These are phyloP conservation scores for Calonectris borealis DNA, from an alignment of 2,113 vertebrate genomes.

Conservation along the genomic window DNA sequence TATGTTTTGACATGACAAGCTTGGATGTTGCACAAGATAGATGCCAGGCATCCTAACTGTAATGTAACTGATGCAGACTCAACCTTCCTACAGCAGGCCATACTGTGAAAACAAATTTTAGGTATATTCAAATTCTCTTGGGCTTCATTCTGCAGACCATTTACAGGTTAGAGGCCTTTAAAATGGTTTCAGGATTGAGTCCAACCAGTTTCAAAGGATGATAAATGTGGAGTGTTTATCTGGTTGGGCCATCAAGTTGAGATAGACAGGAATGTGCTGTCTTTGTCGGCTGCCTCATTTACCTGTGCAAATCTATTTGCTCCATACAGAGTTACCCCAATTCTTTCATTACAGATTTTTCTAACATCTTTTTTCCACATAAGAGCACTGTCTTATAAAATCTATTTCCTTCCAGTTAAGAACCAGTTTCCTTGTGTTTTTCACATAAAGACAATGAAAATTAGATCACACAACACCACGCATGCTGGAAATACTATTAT, in stretches of 20 bases:
- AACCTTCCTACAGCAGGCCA: neutral
- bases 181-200: neutral
- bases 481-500: neutral
- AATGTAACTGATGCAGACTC: neutral
- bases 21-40: neutral
- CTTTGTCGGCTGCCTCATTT: neutral
- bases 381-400: neutral
- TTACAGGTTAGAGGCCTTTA: neutral
- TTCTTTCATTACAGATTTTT: neutral
- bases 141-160: neutral
- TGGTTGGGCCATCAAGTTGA: neutral
- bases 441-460: neutral
- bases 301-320: neutral
- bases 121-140: neutral
- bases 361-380: neutral
- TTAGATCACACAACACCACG: neutral
- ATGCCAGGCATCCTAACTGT: neutral
- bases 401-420: neutral
- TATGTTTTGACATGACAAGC: neutral
- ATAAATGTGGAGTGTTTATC: neutral
- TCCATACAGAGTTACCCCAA: neutral
- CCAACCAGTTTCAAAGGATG: neutral
- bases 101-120: neutral
- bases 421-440: neutral
- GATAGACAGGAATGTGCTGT: neutral